These are phyloP conservation scores for Drosophila crucigera DNA, from an alignment of 2,888 invertebrate genomes.

Conservation along the genomic window DNA sequence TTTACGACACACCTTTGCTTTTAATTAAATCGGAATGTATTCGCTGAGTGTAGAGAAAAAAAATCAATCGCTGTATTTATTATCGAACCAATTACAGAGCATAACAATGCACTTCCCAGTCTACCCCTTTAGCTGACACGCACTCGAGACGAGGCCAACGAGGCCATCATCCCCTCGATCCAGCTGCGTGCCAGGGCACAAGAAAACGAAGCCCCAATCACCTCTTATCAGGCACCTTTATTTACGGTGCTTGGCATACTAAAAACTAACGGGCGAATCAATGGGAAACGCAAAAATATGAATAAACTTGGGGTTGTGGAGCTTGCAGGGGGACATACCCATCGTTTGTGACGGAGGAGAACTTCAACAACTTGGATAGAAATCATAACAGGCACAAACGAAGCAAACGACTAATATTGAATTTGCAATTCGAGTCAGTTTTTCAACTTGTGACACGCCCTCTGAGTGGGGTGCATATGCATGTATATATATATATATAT, in stretches of 20 bases:
- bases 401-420: slow-evolving; percentile 57
- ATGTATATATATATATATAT: not conserved
- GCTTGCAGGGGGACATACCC: not conserved
- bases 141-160: slow-evolving; percentile 60
- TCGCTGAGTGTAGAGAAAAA: slow-evolving; percentile 18
- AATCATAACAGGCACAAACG: slow-evolving; percentile 51
- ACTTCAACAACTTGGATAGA: slow-evolving; percentile 44
- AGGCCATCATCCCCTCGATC: slow-evolving; percentile 2
- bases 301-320: slow-evolving; percentile 49
- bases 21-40: slow-evolving; percentile 47
- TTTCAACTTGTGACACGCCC: slow-evolving; percentile 32
- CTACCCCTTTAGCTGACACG: slow-evolving; percentile 17
- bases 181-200: not conserved
- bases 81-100: slow-evolving; percentile 73
- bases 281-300: slow-evolving; percentile 68
- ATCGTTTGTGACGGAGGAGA: slow-evolving; percentile 5
- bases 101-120: slow-evolving; percentile 30
- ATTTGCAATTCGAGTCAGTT: slow-evolving; percentile 59
- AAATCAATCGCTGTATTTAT: slow-evolving; percentile 75
- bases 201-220: not conserved
- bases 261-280: slow-evolving; percentile 78
- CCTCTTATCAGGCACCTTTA: slow-evolving; percentile 5
- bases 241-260: slow-evolving; percentile 69
- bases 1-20: slow-evolving; percentile 36
- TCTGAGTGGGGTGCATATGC: not conserved